These are phyloP conservation scores for Noctilio leporinus DNA, from an alignment of 2,113 vertebrate genomes.

Conservation along the genomic window DNA sequence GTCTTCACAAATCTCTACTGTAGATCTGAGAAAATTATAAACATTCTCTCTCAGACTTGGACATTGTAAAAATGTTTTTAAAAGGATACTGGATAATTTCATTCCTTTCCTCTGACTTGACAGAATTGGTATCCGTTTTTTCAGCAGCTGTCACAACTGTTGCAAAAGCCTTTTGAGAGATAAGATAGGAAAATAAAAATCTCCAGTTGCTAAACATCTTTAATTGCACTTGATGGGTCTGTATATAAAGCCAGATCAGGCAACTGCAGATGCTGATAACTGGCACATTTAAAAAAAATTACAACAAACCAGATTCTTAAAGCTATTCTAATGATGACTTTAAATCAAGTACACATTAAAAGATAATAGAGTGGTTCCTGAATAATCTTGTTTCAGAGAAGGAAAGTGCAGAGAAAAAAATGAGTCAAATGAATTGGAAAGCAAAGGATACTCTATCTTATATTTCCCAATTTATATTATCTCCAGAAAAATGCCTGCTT, in stretches of 20 bases:
- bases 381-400: constrained; percentile 1
- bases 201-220: not conserved
- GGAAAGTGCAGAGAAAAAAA: not conserved
- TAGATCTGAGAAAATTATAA: not conserved
- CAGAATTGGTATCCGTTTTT: constrained; percentile 76
- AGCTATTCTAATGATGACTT: not conserved
- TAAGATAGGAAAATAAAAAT: constrained; percentile 27
- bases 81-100: constrained; percentile 95
- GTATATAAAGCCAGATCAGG: not conserved
- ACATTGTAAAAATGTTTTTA: not conserved
- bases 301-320: constrained; percentile 9
- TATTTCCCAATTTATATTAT: not conserved
- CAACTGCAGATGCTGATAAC: not conserved
- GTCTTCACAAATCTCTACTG: not conserved
- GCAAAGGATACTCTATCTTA: not conserved
- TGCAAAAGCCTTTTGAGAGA: constrained; percentile 86
- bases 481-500: not conserved
- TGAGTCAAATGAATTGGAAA: not conserved
- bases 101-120: constrained; percentile 83
- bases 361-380: not conserved
- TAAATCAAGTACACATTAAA: constrained; percentile 1
- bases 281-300: not conserved
- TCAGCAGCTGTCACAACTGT: constrained; percentile 89
- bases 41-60: not conserved
- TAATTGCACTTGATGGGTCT: not conserved